These are phyloP conservation scores for Plemyria rubiginata DNA, from an alignment of 2,888 invertebrate genomes.

Conservation along the genomic window DNA sequence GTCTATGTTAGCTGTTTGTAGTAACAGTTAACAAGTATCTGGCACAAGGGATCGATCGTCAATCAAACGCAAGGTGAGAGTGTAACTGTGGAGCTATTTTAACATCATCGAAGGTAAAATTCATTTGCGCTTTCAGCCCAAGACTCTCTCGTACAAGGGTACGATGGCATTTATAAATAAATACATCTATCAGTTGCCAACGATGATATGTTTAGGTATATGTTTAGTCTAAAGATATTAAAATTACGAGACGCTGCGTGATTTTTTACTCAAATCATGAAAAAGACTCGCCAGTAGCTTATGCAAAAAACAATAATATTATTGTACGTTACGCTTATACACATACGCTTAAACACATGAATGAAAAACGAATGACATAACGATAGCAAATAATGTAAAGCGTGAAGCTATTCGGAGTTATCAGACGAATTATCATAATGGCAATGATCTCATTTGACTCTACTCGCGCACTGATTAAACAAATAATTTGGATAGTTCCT, in stretches of 20 bases:
- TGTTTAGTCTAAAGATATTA: conserved; percentile 59
- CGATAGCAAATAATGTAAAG: conserved; percentile 50
- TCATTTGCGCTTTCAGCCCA: conserved; percentile 82
- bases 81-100: conserved; percentile 81
- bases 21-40: conserved; percentile 78
- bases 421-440: conserved; percentile 67
- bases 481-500: conserved; percentile 68
- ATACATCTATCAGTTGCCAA: conserved; percentile 74
- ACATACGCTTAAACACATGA: conserved; percentile 40
- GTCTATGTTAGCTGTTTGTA: conserved; percentile 65
- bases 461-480: conserved; percentile 60
- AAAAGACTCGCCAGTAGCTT: conserved; percentile 25
- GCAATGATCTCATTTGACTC: conserved; percentile 75
- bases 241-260: conserved; percentile 43
- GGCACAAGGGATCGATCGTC: conserved; percentile 84
- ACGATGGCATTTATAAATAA: conserved; percentile 80
- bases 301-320: conserved; percentile 36
- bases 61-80: conserved; percentile 85
- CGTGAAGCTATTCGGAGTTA: conserved; percentile 51
- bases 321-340: conserved; percentile 33
- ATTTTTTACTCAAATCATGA: conserved; percentile 15
- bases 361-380: conserved; percentile 50
- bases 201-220: conserved; percentile 56
- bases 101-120: conserved; percentile 84
- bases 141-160: conserved; percentile 81